A percentile compares a stretch with the other conserved stretches of the same genome.
Evolutionary conservation across 2,113 vertebrate species (phyloP).

Genomic region (Numida meleagris): DNA sequence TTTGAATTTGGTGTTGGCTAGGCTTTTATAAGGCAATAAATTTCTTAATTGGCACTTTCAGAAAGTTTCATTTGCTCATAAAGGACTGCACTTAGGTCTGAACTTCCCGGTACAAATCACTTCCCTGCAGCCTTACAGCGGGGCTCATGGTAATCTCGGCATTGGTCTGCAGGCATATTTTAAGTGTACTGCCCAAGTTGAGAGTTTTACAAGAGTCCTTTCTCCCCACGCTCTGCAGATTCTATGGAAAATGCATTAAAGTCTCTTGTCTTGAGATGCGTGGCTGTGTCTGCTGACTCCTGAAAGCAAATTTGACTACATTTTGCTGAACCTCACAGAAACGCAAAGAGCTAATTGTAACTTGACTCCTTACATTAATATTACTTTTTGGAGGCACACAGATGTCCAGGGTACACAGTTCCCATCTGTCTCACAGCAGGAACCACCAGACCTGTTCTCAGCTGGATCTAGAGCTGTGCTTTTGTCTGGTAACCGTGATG

Average conservation of each 20-base stretch:
- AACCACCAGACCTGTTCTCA: neutral
- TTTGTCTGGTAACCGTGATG: neutral
- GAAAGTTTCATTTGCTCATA: conserved; percentile 12
- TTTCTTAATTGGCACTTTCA: conserved; percentile 16
- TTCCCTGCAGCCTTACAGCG: neutral
- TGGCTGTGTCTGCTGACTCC: conserved; percentile 1
- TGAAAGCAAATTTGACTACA: neutral
- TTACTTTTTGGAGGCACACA: neutral
- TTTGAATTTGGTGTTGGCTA: neutral
- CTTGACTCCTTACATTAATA: neutral
- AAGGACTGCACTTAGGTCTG: neutral
- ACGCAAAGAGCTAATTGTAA: neutral
- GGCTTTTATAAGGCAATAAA: conserved; percentile 12
- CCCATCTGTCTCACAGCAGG: neutral
- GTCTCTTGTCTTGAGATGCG: neutral
- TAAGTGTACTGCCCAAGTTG: neutral
- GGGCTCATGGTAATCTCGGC: neutral
- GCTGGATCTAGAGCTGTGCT: neutral
- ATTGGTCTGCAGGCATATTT: rapidly evolving
- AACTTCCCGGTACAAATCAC: neutral
- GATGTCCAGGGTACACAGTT: neutral
- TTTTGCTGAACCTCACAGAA: neutral
- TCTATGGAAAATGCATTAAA: conserved; percentile 41
- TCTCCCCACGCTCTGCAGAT: neutral
- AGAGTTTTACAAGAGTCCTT: conserved; percentile 3